A percentile compares a stretch with the other conserved stretches of the same genome.
These are phyloP conservation scores for Ciona savignyi DNA, from an alignment of 23 tunicate genomes.

Conservation along the genomic window DNA sequence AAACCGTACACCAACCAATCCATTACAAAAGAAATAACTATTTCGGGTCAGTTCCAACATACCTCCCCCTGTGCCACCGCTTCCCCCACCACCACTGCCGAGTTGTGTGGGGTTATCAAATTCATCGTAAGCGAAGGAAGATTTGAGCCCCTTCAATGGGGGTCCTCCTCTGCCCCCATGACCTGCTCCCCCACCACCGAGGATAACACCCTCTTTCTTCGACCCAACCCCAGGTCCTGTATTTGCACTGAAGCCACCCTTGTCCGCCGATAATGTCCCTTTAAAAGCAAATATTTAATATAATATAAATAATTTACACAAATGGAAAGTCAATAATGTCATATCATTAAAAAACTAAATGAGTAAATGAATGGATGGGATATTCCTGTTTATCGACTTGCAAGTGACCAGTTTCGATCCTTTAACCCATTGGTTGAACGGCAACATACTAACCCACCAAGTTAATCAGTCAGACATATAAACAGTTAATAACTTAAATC, in stretches of 20 bases:
- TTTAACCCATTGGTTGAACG: no score
- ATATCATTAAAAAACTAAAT: no score
- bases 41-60: background rate
- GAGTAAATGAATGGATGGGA: no score
- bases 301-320: no score
- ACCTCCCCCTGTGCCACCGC: conserved; percentile 24
- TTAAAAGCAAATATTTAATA: no score
- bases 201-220: background rate
- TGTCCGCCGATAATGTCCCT: conserved; percentile 14
- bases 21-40: background rate
- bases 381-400: no score
- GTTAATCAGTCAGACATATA: no score
- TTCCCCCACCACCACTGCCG: conserved; percentile 21
- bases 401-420: no score
- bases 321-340: no score
- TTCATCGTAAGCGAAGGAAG: conserved; percentile 14
- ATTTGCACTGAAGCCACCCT: conserved; percentile 3
- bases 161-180: conserved; percentile 26
- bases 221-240: conserved; percentile 16
- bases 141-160: conserved; percentile 3
- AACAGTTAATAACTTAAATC: no score
- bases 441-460: no score
- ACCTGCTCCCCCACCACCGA: conserved; percentile 15
- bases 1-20: background rate
- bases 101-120: conserved; percentile 13